phyloP scores from a whole-genome alignment of 2,113 vertebrate genomes.

The Colinus virginianus region DNA sequence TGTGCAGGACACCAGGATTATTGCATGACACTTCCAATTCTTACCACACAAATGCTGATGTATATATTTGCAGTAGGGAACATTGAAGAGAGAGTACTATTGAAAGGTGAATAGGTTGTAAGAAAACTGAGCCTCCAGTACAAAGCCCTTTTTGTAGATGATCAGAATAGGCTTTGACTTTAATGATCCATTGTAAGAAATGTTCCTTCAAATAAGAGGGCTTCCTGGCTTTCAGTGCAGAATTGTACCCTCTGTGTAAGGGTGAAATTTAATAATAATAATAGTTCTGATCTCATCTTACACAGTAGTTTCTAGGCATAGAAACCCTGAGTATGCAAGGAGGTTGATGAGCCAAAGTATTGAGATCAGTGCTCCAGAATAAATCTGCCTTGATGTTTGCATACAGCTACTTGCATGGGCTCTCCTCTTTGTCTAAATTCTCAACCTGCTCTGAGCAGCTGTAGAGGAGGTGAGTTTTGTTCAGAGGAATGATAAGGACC shows the following conservation, averaged over 20 bases:
- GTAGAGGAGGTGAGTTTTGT: neutral
- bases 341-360: neutral
- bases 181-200: constrained; percentile 34
- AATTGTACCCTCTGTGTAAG: neutral
- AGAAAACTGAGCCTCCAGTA: neutral
- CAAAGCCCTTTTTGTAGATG: constrained; percentile 46
- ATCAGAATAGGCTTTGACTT: constrained; percentile 32
- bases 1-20: neutral
- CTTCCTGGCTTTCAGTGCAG: neutral
- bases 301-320: neutral
- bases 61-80: neutral
- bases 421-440: neutral
- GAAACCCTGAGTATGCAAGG: neutral
- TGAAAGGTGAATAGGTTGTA: neutral
- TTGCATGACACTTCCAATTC: neutral
- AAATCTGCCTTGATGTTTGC: neutral
- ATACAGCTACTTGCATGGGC: neutral
- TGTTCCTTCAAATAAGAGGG: neutral
- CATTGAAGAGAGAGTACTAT: neutral
- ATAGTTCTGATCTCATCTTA: neutral
- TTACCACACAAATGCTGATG: neutral
- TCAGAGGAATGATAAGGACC: neutral
- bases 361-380: neutral
- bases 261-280: neutral
- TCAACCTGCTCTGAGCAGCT: neutral